Evolutionary conservation across 2,888 invertebrate genomes (phyloP), one percentile per base, ranked within the genome.

Genomic region (Hipparchia semele): DNA sequence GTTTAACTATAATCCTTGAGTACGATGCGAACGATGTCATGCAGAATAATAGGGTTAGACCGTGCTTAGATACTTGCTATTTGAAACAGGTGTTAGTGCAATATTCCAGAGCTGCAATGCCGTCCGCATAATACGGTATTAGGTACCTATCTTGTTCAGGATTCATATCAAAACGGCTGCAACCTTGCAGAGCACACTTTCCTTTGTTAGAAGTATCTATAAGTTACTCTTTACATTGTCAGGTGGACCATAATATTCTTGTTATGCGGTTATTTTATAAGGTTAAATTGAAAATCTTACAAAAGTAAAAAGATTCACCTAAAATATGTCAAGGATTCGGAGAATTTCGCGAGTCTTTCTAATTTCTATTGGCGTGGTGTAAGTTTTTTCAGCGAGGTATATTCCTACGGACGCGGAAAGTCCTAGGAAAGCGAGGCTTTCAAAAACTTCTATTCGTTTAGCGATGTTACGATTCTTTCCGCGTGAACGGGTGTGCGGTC

Each of bases 81-180:
- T 68, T 69, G 49, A 53, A 68, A 53, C 60, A 69, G 61, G 69
- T 69, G 69, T 61, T 39, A 69, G 33, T 39, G 69, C 60, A 61
- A 69, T 69, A 69, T 69, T 53, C 69, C 69, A 51, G 69, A 69
- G 61, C 60, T 23, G 10, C 56, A 33, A 33, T 23, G 33, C 49
- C 58, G 23, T 49, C 33, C 13, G 8, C 60, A 69, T 60, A 61
- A 79, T 73, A 77, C 71, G 78, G 76, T 79, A 80, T 80, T 82
- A 56, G 56, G 56, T 56, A 76, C 77, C 77, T 74, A 75, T 76
- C 79, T 80, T 75, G 80, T 81, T 81, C 76, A 72, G 76, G 78
- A 83, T 84, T 82, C 81, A 79, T 69, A 61, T 80, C 77, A 77
- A 76, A 78, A 80, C 79, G 74, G 78, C 75, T 75, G 74, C 71